A percentile compares a stretch with the other conserved stretches of the same genome.
phyloP scores from a whole-genome alignment of 2,113 vertebrate genomes.

The Sprattus sprattus region DNA sequence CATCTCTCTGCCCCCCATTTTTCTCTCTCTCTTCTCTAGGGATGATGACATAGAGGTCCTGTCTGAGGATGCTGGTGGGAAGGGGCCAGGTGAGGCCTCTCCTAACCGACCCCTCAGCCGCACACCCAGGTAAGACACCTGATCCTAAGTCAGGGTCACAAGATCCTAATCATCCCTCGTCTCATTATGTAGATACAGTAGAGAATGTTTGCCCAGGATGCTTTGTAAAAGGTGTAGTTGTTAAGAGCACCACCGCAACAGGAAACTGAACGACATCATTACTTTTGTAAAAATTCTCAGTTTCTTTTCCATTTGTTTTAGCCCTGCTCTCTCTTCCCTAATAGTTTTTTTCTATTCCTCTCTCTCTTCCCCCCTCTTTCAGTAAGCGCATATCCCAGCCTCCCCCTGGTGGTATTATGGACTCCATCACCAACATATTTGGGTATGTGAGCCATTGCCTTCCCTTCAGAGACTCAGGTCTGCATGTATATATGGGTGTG shows the following conservation, averaged over 20 bases:
- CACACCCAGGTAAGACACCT: conserved; percentile 73
- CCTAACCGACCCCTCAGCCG: conserved; percentile 72
- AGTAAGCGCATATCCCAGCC: conserved; percentile 87
- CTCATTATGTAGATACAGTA: too few relatives aligned
- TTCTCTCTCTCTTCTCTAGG: conserved; percentile 62
- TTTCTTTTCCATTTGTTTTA: background rate
- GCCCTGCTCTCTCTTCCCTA: background rate
- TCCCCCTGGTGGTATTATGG: conserved; percentile 86
- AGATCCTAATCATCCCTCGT: background rate
- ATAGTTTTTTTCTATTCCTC: conserved; percentile 15
- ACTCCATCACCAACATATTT: conserved; percentile 97
- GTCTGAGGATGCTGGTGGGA: conserved; percentile 80
- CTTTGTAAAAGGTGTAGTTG: too few relatives aligned
- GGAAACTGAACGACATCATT: too few relatives aligned
- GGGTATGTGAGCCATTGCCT: conserved; percentile 86
- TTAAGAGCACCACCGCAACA: too few relatives aligned
- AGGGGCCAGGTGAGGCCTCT: conserved; percentile 78
- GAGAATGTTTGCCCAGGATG: too few relatives aligned
- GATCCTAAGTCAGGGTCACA: too few relatives aligned
- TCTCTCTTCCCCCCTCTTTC: conserved; percentile 70
- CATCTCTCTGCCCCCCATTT: background rate
- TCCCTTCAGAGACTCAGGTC: conserved; percentile 47
- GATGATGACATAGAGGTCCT: conserved; percentile 98
- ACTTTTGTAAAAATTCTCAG: background rate
- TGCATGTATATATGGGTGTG: conserved; percentile 45